A percentile compares a stretch with the other conserved stretches of the same genome.
Conservation (phyloP, 2,888 invertebrate genomes). For the Gastracanthus pulcherrimus region DNA sequence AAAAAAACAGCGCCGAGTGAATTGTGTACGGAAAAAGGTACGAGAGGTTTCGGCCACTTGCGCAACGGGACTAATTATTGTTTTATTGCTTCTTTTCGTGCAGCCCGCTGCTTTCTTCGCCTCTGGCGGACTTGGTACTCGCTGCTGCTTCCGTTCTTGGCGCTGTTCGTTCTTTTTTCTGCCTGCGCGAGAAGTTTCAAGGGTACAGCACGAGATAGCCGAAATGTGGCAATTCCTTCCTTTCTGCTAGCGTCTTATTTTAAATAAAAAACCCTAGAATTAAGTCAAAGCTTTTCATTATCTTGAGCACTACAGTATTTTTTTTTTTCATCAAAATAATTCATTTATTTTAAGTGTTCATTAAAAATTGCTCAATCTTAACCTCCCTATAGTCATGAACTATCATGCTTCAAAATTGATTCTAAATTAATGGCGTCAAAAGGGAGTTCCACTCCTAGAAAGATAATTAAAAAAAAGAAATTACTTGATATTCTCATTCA, state of each 20-base stretch:
- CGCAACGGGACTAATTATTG: constrained; percentile 39
- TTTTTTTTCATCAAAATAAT: neutral
- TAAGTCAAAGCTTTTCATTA: neutral
- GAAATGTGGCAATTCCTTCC: neutral
- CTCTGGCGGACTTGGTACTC: too few relatives aligned
- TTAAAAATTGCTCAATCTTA: neutral
- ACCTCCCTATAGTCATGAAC: neutral
- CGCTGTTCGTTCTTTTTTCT: neutral
- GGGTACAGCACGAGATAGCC: neutral
- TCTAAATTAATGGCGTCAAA: neutral
- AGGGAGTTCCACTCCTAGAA: neutral
- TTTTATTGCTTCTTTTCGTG: too few relatives aligned
- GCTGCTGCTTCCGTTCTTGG: neutral
- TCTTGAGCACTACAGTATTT: neutral
- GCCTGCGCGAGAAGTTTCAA: neutral
- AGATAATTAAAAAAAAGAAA: neutral
- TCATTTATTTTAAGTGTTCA: neutral
- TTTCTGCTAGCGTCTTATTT: too few relatives aligned
- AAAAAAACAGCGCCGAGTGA: neutral
- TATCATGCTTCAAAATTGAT: neutral
- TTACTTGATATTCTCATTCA: neutral
- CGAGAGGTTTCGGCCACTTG: neutral
- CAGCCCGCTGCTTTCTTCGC: too few relatives aligned
- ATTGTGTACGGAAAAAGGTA: neutral
- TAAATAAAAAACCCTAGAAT: too few relatives aligned